Evolutionary conservation across 1,140 invertebrate genomes (phyloP).

Genomic region (Agraylea sexmaculata): DNA sequence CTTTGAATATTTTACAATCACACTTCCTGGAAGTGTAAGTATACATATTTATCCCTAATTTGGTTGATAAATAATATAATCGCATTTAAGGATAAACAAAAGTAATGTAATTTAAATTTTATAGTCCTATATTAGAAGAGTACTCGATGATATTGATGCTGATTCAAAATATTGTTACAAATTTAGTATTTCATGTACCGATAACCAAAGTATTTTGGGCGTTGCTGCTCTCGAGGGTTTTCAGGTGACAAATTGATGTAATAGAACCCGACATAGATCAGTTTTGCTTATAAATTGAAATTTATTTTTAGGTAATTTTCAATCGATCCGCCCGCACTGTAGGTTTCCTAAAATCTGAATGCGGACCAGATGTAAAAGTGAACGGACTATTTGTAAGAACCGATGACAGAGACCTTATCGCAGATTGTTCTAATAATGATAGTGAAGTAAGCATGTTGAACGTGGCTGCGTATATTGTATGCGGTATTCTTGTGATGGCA

Average conservation of each 20-base stretch:
- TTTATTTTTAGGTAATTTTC: too few relatives aligned
- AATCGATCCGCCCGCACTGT: conserved; percentile 17
- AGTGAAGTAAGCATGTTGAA: conserved; percentile 14
- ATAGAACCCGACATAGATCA: too few relatives aligned
- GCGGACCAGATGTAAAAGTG: conserved; percentile 15
- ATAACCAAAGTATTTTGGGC: conserved; percentile 17
- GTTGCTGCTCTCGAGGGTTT: conserved; percentile 20
- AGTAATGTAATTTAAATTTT: conserved; percentile 1
- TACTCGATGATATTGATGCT: conserved; percentile 10
- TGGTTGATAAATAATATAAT: not conserved
- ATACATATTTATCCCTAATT: conserved; percentile 1
- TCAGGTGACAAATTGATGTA: too few relatives aligned
- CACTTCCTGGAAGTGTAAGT: conserved; percentile 16
- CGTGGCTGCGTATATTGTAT: conserved; percentile 18
- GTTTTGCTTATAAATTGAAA: too few relatives aligned
- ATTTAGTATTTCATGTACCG: conserved; percentile 17
- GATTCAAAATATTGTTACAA: conserved; percentile 18
- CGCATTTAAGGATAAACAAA: not conserved
- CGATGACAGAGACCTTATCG: conserved; percentile 8
- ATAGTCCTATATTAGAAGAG: conserved; percentile 19
- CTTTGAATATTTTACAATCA: conserved; percentile 14
- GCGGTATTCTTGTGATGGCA: conserved; percentile 14
- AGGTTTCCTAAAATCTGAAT: conserved; percentile 19
- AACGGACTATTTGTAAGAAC: conserved; percentile 11
- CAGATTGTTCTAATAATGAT: conserved; percentile 9